A percentile compares a stretch with the other conserved stretches of the same genome.
Evolutionary conservation across 2,888 invertebrate species (phyloP).

Genomic region (Poecilobothrus nobilitatus): DNA sequence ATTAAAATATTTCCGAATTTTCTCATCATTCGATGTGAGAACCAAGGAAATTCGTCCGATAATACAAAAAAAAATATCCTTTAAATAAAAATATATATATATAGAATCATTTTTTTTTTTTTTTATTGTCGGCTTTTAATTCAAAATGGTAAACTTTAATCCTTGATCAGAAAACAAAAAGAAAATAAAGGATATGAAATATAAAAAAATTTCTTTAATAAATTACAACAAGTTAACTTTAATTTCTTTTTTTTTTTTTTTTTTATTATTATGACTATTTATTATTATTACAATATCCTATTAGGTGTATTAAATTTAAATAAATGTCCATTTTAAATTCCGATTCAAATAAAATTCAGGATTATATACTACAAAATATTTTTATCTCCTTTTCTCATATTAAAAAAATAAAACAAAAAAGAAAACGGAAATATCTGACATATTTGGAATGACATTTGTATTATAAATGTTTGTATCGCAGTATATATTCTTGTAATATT

Average conservation of each 20-base stretch:
- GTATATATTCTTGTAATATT: not conserved
- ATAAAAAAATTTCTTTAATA: not conserved
- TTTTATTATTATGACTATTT: not conserved
- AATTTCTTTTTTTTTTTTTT: no score
- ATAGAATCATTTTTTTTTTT: no score
- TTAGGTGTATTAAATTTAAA: not conserved
- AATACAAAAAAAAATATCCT: no score
- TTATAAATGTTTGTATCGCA: no score
- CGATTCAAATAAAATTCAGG: not conserved
- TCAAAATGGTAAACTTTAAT: not conserved
- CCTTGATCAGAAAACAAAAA: not conserved
- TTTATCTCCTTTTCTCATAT: no score
- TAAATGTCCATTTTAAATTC: not conserved
- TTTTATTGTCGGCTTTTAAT: not conserved
- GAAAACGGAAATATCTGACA: not conserved
- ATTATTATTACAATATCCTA: no score
- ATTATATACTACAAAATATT: not conserved
- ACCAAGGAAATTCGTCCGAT: no score
- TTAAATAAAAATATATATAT: no score
- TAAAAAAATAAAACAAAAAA: no score
- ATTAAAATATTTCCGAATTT: no score
- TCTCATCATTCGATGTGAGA: no score
- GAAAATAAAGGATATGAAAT: not conserved
- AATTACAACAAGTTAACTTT: constrained; percentile 1
- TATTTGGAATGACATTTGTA: not conserved